These are phyloP conservation scores for Drosophila athabasca DNA, from an alignment of 1,140 invertebrate genomes.

Conservation along the genomic window DNA sequence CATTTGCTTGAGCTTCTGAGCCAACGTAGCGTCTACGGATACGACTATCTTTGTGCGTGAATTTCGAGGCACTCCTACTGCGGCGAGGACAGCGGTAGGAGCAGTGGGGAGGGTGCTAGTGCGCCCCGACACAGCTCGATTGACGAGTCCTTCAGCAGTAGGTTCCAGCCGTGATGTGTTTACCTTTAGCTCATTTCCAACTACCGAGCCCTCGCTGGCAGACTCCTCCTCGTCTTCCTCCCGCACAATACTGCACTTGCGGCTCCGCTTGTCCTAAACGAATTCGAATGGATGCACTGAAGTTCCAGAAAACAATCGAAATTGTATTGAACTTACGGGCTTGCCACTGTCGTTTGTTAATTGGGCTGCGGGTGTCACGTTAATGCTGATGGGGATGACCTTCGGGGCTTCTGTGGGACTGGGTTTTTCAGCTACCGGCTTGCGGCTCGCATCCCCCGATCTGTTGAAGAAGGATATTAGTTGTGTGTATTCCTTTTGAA, in stretches of 20 bases:
- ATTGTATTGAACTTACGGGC: conserved; percentile 43
- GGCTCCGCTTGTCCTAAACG: conserved; percentile 84
- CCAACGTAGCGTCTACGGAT: conserved; percentile 63
- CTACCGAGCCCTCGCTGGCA: conserved; percentile 84
- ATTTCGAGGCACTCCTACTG: conserved; percentile 55
- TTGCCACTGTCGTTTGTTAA: conserved; percentile 56
- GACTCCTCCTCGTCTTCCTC: conserved; percentile 92
- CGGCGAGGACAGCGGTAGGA: conserved; percentile 17
- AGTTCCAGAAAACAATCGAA: background rate
- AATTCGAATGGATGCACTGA: background rate
- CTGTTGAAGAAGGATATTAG: conserved; percentile 21
- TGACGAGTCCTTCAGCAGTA: conserved; percentile 87
- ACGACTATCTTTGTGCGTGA: conserved; percentile 69
- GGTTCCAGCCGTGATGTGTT: conserved; percentile 85
- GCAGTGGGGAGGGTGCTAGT: conserved; percentile 26
- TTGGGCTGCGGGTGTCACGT: conserved; percentile 66
- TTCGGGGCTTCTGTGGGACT: conserved; percentile 65
- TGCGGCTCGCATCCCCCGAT: conserved; percentile 45
- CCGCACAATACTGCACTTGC: conserved; percentile 94
- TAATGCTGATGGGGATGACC: conserved; percentile 69
- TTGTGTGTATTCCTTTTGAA: background rate
- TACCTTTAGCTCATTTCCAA: conserved; percentile 84
- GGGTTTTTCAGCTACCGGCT: conserved; percentile 55
- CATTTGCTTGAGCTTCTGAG: conserved; percentile 77
- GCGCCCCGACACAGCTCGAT: conserved; percentile 85